These are phyloP conservation scores for Poeciliopsis paucimaculata DNA, from an alignment of 2,797 vertebrate species.

Conservation along the genomic window DNA sequence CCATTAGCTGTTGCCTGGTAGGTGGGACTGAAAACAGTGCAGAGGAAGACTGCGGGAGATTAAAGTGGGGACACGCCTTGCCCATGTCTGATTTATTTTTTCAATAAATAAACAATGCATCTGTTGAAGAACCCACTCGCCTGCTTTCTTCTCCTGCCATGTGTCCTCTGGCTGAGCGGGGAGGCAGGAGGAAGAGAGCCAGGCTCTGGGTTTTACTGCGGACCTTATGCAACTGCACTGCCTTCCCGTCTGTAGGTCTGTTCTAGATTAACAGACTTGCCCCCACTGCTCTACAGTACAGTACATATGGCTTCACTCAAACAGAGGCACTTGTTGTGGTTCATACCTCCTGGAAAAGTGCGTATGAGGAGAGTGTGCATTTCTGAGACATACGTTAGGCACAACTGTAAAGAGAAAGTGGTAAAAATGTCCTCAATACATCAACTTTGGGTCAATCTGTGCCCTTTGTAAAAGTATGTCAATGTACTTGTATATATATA, in stretches of 20 bases:
- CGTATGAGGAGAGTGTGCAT: not conserved
- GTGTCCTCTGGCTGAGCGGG: constrained; percentile 57
- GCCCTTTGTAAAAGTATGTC: not conserved
- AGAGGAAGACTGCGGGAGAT: constrained; percentile 44
- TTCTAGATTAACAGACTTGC: constrained; percentile 59
- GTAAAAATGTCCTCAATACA: no score
- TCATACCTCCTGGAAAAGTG: constrained; percentile 36
- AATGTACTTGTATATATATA: not conserved
- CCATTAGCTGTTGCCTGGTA: constrained; percentile 53
- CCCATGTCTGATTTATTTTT: constrained; percentile 58
- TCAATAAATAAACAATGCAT: constrained; percentile 67
- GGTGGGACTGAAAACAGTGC: constrained; percentile 50
- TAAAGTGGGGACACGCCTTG: constrained; percentile 52
- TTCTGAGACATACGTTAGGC: not conserved
- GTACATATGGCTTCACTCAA: constrained; percentile 57
- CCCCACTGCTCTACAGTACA: constrained; percentile 28
- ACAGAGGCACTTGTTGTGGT: constrained; percentile 68
- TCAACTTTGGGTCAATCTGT: not conserved
- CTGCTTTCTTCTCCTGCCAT: constrained; percentile 68
- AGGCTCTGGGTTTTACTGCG: constrained; percentile 29
- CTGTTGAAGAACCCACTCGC: constrained; percentile 38
- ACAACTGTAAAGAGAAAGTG: constrained; percentile 1
- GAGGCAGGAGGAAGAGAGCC: constrained; percentile 43
- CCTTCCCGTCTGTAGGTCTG: constrained; percentile 53
- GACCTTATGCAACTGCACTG: constrained; percentile 64